Evolutionary conservation across 2,888 invertebrate species (phyloP).

Genomic region (Homarus gammarus): DNA sequence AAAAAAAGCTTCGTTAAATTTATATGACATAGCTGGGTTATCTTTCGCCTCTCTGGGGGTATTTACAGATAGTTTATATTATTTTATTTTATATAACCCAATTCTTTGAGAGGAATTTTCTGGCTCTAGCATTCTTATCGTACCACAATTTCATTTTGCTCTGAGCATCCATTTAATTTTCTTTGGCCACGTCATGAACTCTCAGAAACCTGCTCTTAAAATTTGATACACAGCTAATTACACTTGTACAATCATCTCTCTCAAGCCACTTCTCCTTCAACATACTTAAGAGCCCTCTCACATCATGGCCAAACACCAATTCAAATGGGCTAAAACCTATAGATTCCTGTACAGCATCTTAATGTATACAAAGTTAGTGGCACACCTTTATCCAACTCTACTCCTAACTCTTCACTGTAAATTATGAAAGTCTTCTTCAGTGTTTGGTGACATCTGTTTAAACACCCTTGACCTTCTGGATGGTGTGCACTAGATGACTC

Average conservation of each 20-base stretch:
- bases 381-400: constrained; percentile 8
- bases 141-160: background rate
- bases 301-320: constrained; percentile 5
- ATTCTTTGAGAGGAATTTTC: background rate
- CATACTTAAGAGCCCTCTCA: constrained; percentile 24
- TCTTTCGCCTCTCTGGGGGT: background rate
- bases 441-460: constrained; percentile 21
- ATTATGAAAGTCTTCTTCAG: constrained; percentile 16
- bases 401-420: background rate
- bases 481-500: constrained; percentile 3
- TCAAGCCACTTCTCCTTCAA: constrained; percentile 20
- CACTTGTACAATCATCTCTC: background rate
- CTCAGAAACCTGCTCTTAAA: background rate
- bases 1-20: background rate
- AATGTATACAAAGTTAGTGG: constrained; percentile 15
- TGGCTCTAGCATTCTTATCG: background rate
- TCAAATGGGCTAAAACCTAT: constrained; percentile 44
- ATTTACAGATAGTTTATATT: background rate
- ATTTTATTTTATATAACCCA: constrained; percentile 19
- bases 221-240: background rate
- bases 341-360: background rate
- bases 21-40: background rate
- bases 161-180: constrained; percentile 9
- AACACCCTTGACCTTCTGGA: background rate
- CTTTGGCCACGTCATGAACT: background rate